phyloP scores from a whole-genome alignment of 92 coral and sea anemone genomes.

The Porites cylindrica region DNA sequence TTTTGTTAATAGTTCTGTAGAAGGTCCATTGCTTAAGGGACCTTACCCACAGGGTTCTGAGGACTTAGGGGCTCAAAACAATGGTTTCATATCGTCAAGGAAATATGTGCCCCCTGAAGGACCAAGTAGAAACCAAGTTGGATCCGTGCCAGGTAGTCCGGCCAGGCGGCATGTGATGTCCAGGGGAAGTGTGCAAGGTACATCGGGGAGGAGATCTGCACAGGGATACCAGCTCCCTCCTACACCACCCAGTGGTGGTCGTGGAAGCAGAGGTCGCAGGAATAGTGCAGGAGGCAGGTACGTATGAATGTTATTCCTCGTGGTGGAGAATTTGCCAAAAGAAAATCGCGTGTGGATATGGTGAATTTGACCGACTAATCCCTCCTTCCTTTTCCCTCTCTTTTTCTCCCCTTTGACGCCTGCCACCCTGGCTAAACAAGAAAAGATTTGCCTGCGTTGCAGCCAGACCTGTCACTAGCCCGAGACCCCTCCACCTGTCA shows the following conservation, averaged over 20 bases:
- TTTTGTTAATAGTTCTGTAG: slow-evolving; percentile 5
- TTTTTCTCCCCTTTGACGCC: too few relatives aligned
- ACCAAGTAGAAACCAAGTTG: slow-evolving; percentile 19
- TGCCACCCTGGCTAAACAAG: too few relatives aligned
- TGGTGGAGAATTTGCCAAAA: not conserved
- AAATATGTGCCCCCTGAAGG: slow-evolving; percentile 12
- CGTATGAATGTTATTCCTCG: not conserved
- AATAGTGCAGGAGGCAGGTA: slow-evolving; percentile 86
- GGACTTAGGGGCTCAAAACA: slow-evolving; percentile 21
- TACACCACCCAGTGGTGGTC: slow-evolving; percentile 87
- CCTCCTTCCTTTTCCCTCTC: too few relatives aligned
- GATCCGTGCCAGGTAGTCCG: slow-evolving; percentile 46
- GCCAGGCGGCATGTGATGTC: slow-evolving; percentile 42
- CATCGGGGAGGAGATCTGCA: slow-evolving; percentile 54
- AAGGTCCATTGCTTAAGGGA: not conserved
- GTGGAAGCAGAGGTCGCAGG: slow-evolving; percentile 77
- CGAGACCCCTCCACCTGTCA: too few relatives aligned
- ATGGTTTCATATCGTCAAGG: slow-evolving; percentile 2
- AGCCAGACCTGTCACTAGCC: too few relatives aligned
- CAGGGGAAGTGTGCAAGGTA: slow-evolving; percentile 34
- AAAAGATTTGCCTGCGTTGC: too few relatives aligned
- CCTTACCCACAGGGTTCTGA: slow-evolving; percentile 10
- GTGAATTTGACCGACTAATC: too few relatives aligned
- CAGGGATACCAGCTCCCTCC: slow-evolving; percentile 72
- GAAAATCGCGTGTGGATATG: not conserved